Base-by-base conservation (phyloP, 2,888 invertebrate genomes). In the Podotricha telesiphe region DNA sequence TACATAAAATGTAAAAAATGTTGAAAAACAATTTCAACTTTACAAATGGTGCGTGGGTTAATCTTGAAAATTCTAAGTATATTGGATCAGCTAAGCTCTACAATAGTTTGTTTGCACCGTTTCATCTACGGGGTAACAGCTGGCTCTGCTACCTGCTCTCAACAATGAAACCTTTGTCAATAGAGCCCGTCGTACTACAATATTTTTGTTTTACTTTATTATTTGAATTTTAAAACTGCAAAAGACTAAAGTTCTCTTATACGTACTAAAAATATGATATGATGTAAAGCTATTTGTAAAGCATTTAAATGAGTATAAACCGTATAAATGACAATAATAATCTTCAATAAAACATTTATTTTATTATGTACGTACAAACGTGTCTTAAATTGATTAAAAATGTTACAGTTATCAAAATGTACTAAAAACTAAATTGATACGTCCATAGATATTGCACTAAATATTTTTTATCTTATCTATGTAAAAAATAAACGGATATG, bases 141-240 rank as follows among this genome's bases (percentile, higher is more conserved):
- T 86, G 87, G 81, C 75, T 77, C 77, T 75, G 77, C 89, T 91
- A 91, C 91, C 92, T 91, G 91, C 89, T 84, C 78, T 76, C 80
- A 78, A 89, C 88, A 88, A 87, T 86, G 86, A 82, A 80, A 82
- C 82, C 79, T 82, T 80, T 84, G 84, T 87, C 86, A 86, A 87
- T 85, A 86, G 82, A 83, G 82, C 82, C 80, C 79, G 76, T 79
- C 76, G 76, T 79, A 75, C 72, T 78, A 80, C 83, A 81, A 83
- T 84, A 80, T 82, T 84, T 81, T 79, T 78, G 76, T 80, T 79
- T 71, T 73, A 73, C 75, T 78, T 74, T 73, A 73, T 71, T 72
- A 68, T 74, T 75, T 75, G 74, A 73, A 74, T 76, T 75, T 61
- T 65, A 73, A 73, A 72, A 74, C 76, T 66, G 56, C 64, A 62